Evolutionary conservation across 2,113 vertebrate genomes (phyloP).

Genomic region (Pterocles gutturalis): DNA sequence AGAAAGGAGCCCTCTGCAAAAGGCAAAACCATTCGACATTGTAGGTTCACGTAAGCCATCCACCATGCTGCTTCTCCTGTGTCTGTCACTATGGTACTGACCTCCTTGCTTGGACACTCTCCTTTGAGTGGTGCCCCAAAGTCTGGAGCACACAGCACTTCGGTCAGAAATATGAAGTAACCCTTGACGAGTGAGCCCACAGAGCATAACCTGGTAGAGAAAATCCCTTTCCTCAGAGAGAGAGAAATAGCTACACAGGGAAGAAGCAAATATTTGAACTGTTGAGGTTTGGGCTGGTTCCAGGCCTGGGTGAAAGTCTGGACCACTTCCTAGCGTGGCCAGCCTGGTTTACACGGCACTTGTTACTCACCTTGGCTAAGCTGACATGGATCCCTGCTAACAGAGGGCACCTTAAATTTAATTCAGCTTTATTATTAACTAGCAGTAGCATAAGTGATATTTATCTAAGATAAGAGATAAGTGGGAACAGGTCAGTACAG

Average conservation of each 20-base stretch:
- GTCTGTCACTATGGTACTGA: background rate
- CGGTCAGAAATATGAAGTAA: background rate
- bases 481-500: background rate
- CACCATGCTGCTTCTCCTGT: background rate
- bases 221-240: background rate
- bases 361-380: background rate
- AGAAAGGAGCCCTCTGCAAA: background rate
- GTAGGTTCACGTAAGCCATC: background rate
- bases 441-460: background rate
- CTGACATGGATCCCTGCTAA: background rate
- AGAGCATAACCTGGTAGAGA: background rate
- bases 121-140: background rate
- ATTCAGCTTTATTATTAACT: background rate
- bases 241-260: background rate
- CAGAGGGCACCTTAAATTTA: background rate
- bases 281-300: background rate
- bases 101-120: background rate
- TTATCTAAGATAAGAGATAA: background rate
- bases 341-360: background rate
- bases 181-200: background rate
- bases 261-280: background rate
- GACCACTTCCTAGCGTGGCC: background rate
- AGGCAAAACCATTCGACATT: background rate
- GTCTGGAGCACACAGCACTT: background rate
- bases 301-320: background rate